These are phyloP conservation scores for Glomeris maerens DNA, from an alignment of 1,140 invertebrate species.

Conservation along the genomic window DNA sequence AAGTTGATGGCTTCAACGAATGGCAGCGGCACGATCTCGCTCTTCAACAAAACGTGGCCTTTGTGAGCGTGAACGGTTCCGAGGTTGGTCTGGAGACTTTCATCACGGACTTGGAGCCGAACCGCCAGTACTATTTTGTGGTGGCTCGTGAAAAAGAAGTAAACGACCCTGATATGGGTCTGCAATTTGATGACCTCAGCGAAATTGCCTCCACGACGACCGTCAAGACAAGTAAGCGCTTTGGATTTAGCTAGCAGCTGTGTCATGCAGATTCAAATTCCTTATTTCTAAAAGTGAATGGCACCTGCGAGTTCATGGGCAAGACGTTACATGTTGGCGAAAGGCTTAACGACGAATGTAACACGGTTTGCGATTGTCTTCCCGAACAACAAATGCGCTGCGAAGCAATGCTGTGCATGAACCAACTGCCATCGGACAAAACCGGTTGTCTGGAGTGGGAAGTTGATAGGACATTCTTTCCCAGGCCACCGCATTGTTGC, in stretches of 20 bases:
- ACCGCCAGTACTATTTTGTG: slow-evolving; percentile 1
- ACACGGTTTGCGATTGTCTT: background rate
- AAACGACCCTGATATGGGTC: background rate
- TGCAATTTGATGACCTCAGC: background rate
- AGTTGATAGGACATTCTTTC: slow-evolving; percentile 51
- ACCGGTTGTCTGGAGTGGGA: slow-evolving; percentile 72
- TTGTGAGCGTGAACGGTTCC: background rate
- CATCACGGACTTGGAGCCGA: background rate
- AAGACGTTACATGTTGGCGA: background rate
- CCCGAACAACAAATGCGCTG: background rate
- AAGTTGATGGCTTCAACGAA: background rate
- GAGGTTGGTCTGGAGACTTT: background rate
- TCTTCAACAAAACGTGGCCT: background rate
- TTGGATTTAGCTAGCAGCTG: background rate
- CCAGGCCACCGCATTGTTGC: slow-evolving; percentile 64
- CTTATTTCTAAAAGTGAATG: background rate
- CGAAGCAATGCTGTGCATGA: slow-evolving; percentile 18
- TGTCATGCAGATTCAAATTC: background rate
- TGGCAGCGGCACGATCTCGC: background rate
- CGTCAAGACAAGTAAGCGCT: background rate
- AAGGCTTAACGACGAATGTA: background rate
- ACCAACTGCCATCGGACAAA: slow-evolving; percentile 32
- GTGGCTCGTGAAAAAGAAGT: background rate
- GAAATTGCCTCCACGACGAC: background rate
- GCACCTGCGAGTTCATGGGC: background rate